These are phyloP conservation scores for Cavia aperea DNA, from an alignment of 2,113 vertebrate genomes.

Conservation along the genomic window DNA sequence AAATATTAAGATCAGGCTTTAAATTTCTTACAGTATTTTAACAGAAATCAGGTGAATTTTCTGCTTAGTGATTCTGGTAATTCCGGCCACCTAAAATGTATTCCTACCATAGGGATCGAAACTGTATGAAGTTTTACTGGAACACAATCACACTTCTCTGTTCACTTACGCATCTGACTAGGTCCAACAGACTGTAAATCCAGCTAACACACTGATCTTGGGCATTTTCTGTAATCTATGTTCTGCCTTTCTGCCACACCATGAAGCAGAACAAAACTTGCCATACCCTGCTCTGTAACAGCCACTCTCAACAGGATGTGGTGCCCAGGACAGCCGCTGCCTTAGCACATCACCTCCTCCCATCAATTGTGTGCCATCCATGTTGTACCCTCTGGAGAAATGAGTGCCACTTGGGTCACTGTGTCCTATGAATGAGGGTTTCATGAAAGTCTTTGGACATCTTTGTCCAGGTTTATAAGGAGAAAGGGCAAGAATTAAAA, in stretches of 20 bases:
- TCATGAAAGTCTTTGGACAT: not conserved
- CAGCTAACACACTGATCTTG: not conserved
- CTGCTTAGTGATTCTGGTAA: not conserved
- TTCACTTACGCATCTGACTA: too few species aligned
- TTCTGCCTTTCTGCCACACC: not conserved
- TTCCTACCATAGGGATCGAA: not conserved
- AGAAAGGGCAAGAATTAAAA: not conserved
- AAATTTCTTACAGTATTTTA: not conserved
- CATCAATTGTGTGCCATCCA: not conserved
- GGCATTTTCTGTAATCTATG: not conserved
- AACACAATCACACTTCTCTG: too few species aligned
- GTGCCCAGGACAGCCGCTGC: not conserved
- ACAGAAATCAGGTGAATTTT: not conserved
- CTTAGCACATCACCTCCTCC: fast-evolving
- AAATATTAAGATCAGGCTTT: not conserved
- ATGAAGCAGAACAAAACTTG: not conserved
- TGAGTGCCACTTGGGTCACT: fast-evolving
- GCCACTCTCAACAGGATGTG: not conserved
- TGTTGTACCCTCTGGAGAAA: not conserved
- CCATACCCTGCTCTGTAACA: not conserved
- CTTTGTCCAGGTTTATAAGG: not conserved
- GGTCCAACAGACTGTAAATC: too few species aligned
- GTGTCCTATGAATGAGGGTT: not conserved
- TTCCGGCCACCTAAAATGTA: not conserved
- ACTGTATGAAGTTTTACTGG: too few species aligned